These are phyloP conservation scores for Hyposoter dolosus DNA, from an alignment of 2,888 invertebrate genomes.

Conservation along the genomic window DNA sequence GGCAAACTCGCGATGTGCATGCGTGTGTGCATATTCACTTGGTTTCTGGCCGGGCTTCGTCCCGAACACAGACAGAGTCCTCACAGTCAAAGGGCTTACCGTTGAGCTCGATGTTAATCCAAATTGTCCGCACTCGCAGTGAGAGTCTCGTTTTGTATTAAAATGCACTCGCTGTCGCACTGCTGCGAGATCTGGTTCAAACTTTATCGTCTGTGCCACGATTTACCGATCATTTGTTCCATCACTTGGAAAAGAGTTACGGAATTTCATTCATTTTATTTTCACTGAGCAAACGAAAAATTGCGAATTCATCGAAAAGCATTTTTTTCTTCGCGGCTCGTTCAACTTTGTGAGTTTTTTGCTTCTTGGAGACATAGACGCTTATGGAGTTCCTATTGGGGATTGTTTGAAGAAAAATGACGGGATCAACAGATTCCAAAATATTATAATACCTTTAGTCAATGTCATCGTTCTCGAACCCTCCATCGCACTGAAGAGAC, in stretches of 20 bases:
- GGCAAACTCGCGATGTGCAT: not conserved
- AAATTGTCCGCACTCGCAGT: constrained; percentile 72
- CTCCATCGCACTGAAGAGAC: constrained; percentile 95
- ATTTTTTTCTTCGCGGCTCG: not conserved
- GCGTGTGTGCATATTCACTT: constrained; percentile 11
- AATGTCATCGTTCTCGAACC: constrained; percentile 94
- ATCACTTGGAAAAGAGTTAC: not conserved
- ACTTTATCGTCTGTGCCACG: constrained; percentile 35
- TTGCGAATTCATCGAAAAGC: not conserved
- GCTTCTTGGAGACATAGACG: not conserved
- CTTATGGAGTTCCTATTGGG: not conserved
- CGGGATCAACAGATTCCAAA: not conserved
- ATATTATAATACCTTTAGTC: constrained; percentile 88
- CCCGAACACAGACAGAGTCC: constrained; percentile 41
- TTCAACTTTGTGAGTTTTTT: not conserved
- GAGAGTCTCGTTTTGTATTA: constrained; percentile 56
- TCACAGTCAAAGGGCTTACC: constrained; percentile 65
- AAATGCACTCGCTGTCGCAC: constrained; percentile 58
- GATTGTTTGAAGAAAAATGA: not conserved
- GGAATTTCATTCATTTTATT: not conserved
- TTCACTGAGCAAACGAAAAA: not conserved
- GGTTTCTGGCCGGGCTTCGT: constrained; percentile 24
- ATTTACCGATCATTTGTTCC: constrained; percentile 16
- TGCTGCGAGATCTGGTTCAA: constrained; percentile 27
- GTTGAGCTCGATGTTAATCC: constrained; percentile 78